Base-by-base conservation (phyloP, 2,888 invertebrate genomes). In the Mythimna vitellina region DNA sequence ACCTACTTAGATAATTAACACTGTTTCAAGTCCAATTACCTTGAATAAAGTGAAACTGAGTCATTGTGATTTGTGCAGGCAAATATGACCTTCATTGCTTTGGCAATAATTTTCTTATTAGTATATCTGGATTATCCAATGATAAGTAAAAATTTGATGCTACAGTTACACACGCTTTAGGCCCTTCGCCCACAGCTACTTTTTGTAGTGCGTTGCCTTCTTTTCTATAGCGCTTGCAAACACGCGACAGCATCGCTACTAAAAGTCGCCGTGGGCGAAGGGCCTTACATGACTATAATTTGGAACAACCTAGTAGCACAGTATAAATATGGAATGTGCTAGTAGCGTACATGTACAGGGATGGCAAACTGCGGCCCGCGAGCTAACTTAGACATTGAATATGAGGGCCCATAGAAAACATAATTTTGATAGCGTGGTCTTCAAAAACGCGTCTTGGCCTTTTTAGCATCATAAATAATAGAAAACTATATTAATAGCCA, bases 11-110 rank as follows among this genome's bases (percentile, higher is more conserved):
- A 29, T 58, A 29, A 63, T 32, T 42, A 62, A 22, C 46, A 17
- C 25, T 14, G 76, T 58, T 75, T 62, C 10, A 63, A 66, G 29
- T 74, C 42, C 58, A 69, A 64, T 76, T 12, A 49, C 70, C 38
- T 77, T 70, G 70, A 54, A 63, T 58, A 20, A 1, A 77, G 49
- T 5, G 25, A 8, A n/a, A 1, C 20, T 49, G 9, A 78, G 49
- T 61, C 6, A 25, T 38, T 29, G 20, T 17, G 10, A 38, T 29
- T 38, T n/a, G 46, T 53, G 20, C 46, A 51, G 25, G 22, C 29
- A 10, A 42, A 22, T 56, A 57, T 57, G 76, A 75, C 57, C 76
- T 65, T 66, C 17, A 81, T 54, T 29, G 20, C 1, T 12, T 35
- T n/a, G 32, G 22, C 3, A 9, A 38, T 29, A 56, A 76, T 49